These are phyloP conservation scores for Promerops cafer DNA, from an alignment of 2,113 vertebrate species.

Conservation along the genomic window DNA sequence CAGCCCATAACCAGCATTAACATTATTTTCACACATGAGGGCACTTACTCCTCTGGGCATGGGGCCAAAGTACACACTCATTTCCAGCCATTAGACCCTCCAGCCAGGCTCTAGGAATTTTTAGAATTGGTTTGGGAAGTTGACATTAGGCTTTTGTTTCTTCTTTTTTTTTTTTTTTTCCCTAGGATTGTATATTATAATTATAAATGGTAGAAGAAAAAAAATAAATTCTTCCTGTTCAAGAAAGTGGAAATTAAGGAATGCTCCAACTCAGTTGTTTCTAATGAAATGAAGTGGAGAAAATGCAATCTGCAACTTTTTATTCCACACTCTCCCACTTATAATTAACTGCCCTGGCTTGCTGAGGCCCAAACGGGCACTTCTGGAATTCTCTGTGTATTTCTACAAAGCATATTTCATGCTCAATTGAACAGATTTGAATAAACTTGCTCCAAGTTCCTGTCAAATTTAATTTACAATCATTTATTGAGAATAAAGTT, in stretches of 20 bases:
- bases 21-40: constrained; percentile 72
- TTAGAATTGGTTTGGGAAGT: constrained; percentile 34
- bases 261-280: neutral
- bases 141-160: constrained; percentile 33
- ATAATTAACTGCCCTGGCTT: constrained; percentile 35
- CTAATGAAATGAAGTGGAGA: constrained; percentile 17
- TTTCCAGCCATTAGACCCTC: constrained; percentile 43
- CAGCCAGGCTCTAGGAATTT: constrained; percentile 28
- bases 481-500: neutral
- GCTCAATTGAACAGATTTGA: constrained; percentile 62
- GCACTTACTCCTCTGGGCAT: constrained; percentile 56
- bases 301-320: constrained; percentile 21
- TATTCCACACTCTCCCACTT: constrained; percentile 7
- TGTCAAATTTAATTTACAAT: constrained; percentile 45
- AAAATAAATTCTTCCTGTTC: neutral
- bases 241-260: neutral
- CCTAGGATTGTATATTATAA: neutral
- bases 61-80: constrained; percentile 51
- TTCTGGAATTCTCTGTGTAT: constrained; percentile 46
- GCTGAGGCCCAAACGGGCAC: constrained; percentile 19
- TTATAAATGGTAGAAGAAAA: neutral
- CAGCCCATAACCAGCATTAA: constrained; percentile 67
- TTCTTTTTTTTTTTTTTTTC: neutral
- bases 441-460: constrained; percentile 44
- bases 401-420: constrained; percentile 47